These are phyloP conservation scores for Stegodyphus dumicola DNA, from an alignment of 1,140 invertebrate species.

Conservation along the genomic window DNA sequence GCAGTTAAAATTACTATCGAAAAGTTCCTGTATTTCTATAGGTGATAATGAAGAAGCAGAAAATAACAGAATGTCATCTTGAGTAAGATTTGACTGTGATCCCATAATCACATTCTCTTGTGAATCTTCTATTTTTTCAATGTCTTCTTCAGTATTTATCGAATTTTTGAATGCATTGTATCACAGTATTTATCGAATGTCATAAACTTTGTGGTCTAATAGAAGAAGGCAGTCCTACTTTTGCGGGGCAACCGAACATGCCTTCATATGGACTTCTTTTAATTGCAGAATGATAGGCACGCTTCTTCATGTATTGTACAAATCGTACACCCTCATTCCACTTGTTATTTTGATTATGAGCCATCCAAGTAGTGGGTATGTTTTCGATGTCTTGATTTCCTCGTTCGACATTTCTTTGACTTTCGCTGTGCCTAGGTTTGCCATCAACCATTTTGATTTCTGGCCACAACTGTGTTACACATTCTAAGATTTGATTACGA, in stretches of 20 bases:
- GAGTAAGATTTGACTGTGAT: conserved; percentile 29
- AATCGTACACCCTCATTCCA: conserved; percentile 52
- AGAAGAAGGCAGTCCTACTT: conserved; percentile 6
- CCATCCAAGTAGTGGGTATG: conserved; percentile 51
- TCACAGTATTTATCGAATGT: conserved; percentile 24
- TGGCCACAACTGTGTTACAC: too few species aligned
- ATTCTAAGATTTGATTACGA: conserved; percentile 63
- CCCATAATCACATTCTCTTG: conserved; percentile 18
- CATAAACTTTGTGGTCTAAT: conserved; percentile 51
- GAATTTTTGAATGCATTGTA: too few species aligned
- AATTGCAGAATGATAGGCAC: conserved; percentile 56
- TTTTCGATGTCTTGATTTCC: conserved; percentile 62
- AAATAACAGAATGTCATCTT: conserved; percentile 1
- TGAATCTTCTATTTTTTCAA: conserved; percentile 55
- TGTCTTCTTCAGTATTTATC: conserved; percentile 32
- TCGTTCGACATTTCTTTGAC: conserved; percentile 40
- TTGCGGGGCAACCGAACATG: conserved; percentile 52
- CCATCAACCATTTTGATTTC: conserved; percentile 66
- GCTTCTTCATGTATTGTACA: conserved; percentile 61
- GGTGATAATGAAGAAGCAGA: conserved; percentile 31
- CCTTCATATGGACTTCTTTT: conserved; percentile 61
- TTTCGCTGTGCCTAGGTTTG: conserved; percentile 63
- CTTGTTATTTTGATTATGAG: conserved; percentile 49
- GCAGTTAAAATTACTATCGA: conserved; percentile 44
- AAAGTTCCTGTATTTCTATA: conserved; percentile 17